Conservation (phyloP, 2,797 vertebrate species). For the Liparis tanakae region DNA sequence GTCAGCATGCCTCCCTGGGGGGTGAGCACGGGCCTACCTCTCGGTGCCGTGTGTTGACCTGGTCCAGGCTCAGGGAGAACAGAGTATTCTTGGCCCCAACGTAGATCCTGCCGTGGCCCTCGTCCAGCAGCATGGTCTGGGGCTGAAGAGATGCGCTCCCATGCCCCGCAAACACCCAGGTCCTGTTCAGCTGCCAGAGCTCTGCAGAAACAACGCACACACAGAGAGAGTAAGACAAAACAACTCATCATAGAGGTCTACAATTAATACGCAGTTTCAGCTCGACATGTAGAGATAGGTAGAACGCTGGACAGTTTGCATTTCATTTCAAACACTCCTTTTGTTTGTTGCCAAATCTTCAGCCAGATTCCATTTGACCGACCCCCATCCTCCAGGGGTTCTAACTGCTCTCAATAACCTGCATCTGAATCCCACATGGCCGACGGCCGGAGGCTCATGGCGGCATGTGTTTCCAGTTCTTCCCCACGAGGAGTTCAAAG, state of each 20-base stretch:
- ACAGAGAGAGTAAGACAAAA: conserved; percentile 38
- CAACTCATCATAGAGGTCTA: background rate
- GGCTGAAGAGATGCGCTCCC: conserved; percentile 86
- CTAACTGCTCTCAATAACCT: conserved; percentile 22
- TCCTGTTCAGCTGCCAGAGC: conserved; percentile 95
- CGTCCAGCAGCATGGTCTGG: conserved; percentile 92
- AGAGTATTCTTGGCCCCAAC: conserved; percentile 92
- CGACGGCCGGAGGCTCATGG: conserved; percentile 38
- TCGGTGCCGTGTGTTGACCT: conserved; percentile 87
- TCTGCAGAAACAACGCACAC: conserved; percentile 79
- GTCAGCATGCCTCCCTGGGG: conserved; percentile 26
- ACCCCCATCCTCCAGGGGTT: conserved; percentile 22
- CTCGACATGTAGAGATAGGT: background rate
- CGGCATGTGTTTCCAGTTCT: conserved; percentile 67
- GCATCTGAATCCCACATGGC: conserved; percentile 24
- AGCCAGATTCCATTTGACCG: conserved; percentile 36
- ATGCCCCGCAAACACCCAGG: conserved; percentile 89
- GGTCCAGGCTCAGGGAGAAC: conserved; percentile 94
- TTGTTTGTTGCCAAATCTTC: conserved; percentile 6
- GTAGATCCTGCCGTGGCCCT: conserved; percentile 93
- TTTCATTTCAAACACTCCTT: conserved; percentile 7
- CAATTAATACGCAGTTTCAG: conserved; percentile 10
- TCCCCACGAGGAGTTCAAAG: conserved; percentile 39
- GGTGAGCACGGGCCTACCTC: conserved; percentile 84
- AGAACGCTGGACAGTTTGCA: conserved; percentile 6